A percentile compares a stretch with the other conserved stretches of the same genome.
Evolutionary conservation across 1,140 invertebrate species (phyloP).

Genomic region (Cardiocondyla obscurior): DNA sequence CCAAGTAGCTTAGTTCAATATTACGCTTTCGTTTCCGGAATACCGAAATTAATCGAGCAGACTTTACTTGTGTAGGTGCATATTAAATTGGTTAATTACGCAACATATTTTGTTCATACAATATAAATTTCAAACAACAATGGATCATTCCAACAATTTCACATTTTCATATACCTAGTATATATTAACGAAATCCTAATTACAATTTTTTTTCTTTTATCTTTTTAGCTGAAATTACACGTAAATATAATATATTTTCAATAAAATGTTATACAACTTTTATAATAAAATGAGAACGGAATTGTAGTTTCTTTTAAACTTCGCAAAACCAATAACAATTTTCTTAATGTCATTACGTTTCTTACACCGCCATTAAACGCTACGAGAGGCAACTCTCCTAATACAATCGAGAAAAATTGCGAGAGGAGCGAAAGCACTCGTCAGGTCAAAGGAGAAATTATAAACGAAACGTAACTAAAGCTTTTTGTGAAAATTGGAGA

Average conservation of each 20-base stretch:
- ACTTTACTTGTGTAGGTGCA: not conserved
- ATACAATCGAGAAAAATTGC: constrained; percentile 31
- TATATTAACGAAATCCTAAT: too few relatives aligned
- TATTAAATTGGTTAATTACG: not conserved
- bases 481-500: not conserved
- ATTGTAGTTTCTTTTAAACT: not conserved
- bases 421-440: not conserved
- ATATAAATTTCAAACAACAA: not conserved
- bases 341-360: not conserved
- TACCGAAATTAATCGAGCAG: not conserved
- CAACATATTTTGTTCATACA: not conserved
- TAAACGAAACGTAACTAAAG: constrained; percentile 12
- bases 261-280: not conserved
- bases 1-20: not conserved
- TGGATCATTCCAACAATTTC: not conserved
- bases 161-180: not conserved
- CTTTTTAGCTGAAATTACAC: too few relatives aligned
- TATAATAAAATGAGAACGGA: not conserved
- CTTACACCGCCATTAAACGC: not conserved
- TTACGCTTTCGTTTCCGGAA: not conserved
- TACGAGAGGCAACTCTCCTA: not conserved
- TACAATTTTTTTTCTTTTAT: too few relatives aligned
- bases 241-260: not conserved
- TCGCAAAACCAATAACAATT: not conserved
- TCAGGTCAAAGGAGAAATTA: constrained; percentile 23